phyloP scores from a whole-genome alignment of 1,140 invertebrate species.

The Plectrocnemia conspersa region DNA sequence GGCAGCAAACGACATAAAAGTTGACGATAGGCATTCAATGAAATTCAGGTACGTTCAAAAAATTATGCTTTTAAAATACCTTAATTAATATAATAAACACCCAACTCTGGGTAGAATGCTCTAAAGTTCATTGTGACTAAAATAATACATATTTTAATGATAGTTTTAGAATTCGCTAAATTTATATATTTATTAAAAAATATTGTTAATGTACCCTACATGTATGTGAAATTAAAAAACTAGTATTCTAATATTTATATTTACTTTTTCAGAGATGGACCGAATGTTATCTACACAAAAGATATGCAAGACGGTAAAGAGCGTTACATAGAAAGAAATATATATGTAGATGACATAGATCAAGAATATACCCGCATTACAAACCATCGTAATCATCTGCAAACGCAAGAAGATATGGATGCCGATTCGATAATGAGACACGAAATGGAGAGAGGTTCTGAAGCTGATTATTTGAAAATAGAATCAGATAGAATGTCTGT shows the following conservation, averaged over 20 bases:
- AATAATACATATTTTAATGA: too few relatives aligned
- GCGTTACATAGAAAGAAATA: conserved; percentile 54
- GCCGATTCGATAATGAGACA: conserved; percentile 67
- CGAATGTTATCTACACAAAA: conserved; percentile 53
- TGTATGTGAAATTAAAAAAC: not conserved
- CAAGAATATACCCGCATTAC: conserved; percentile 52
- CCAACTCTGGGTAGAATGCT: too few relatives aligned
- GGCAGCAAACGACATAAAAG: conserved; percentile 49
- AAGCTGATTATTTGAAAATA: conserved; percentile 52
- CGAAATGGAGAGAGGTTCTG: conserved; percentile 71
- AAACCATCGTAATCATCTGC: conserved; percentile 47
- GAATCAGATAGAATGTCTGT: conserved; percentile 41
- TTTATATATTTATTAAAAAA: too few relatives aligned
- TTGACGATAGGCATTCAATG: conserved; percentile 46
- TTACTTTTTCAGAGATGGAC: conserved; percentile 45
- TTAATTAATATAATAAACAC: too few relatives aligned
- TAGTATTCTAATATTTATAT: conserved; percentile 3
- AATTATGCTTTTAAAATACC: not conserved
- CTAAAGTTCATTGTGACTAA: too few relatives aligned
- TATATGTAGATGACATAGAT: conserved; percentile 57
- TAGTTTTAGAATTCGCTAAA: too few relatives aligned
- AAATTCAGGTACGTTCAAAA: conserved; percentile 41
- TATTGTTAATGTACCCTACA: not conserved
- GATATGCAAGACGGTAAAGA: conserved; percentile 52
- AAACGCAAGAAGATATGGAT: conserved; percentile 50